Conservation (phyloP, 92 coral and sea anemone genomes). For the Zoanthus sociatus region DNA sequence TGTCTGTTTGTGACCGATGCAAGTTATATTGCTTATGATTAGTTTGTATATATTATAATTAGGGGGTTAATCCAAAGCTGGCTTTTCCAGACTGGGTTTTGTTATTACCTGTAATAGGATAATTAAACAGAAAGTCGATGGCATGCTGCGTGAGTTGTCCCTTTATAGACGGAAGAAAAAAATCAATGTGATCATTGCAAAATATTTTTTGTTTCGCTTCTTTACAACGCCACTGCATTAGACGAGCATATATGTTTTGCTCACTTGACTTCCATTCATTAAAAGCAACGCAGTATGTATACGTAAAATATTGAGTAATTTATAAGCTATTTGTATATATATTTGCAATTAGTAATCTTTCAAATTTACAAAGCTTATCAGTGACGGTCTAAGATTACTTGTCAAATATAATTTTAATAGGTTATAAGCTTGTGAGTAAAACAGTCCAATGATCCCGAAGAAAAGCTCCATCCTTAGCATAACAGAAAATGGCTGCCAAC, state of each 20-base stretch:
- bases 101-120: conserved; percentile 44
- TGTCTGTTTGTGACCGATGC: neutral
- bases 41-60: conserved; percentile 38
- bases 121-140: conserved; percentile 26
- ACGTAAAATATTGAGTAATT: neutral
- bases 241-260: neutral
- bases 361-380: neutral
- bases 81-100: conserved; percentile 12
- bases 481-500: neutral
- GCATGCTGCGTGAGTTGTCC: conserved; percentile 39
- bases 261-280: conserved; percentile 6
- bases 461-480: neutral
- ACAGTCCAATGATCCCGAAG: neutral
- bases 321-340: conserved; percentile 6
- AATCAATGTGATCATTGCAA: neutral
- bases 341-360: neutral
- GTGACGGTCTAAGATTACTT: neutral
- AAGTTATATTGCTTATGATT: neutral
- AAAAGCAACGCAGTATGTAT: neutral
- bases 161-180: neutral
- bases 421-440: neutral
- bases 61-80: conserved; percentile 30
- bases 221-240: neutral
- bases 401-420: neutral
- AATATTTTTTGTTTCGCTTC: neutral